A percentile compares a stretch with the other conserved stretches of the same genome.
Conservation (phyloP, 2,797 vertebrate species). For the Brachyrhaphis roseni region DNA sequence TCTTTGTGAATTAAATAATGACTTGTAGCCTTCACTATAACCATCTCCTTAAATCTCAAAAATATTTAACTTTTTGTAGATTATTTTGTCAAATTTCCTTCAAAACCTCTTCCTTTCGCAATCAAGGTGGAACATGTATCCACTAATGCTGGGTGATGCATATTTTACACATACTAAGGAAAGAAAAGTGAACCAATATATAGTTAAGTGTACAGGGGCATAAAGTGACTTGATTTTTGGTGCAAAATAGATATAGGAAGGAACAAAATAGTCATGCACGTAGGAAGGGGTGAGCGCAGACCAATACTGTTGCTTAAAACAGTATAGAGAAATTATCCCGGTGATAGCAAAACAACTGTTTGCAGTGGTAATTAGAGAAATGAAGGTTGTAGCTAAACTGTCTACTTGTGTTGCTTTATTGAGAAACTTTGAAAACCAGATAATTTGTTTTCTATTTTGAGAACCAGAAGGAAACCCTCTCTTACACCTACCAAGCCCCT, state of each 20-base stretch:
- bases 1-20: neutral
- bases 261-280: neutral
- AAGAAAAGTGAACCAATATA: neutral
- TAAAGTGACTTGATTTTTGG: neutral
- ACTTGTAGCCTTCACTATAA: neutral
- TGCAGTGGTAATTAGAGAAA: neutral
- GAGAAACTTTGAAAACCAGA: neutral
- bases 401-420: neutral
- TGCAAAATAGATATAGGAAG: neutral
- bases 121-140: neutral
- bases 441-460: neutral
- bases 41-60: neutral
- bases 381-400: neutral
- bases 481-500: neutral
- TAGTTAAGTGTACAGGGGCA: neutral
- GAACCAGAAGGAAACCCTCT: neutral
- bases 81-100: neutral
- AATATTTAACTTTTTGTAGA: neutral
- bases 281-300: neutral
- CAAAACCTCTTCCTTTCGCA: neutral
- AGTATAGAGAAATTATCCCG: neutral
- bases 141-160: neutral
- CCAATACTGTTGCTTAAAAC: neutral
- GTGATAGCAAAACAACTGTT: neutral
- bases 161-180: neutral